Conservation (phyloP, 2,113 vertebrate genomes). For the Pardalotus punctatus region DNA sequence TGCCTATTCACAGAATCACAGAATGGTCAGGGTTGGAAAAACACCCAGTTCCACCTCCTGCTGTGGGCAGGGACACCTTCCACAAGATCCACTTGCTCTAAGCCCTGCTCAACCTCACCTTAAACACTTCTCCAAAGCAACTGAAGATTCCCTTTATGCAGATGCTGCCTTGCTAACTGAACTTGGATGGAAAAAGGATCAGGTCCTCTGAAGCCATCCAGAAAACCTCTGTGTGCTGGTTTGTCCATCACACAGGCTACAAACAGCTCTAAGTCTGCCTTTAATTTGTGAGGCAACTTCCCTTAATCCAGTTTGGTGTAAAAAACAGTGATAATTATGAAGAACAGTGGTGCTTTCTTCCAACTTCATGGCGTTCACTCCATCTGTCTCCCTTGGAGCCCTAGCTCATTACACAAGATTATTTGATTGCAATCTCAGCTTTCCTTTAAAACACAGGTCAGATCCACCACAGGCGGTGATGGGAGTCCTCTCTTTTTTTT, state of each 20-base stretch:
- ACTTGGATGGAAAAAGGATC: not conserved
- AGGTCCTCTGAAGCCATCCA: not conserved
- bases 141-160: not conserved
- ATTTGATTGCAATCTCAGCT: not conserved
- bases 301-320: not conserved
- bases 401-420: not conserved
- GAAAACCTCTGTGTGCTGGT: rapidly evolving
- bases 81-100: not conserved
- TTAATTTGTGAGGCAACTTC: not conserved
- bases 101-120: not conserved
- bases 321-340: not conserved
- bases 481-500: not conserved
- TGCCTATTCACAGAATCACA: not conserved
- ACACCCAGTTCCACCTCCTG: not conserved
- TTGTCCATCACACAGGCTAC: not conserved
- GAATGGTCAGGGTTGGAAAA: not conserved
- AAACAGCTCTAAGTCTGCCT: not conserved
- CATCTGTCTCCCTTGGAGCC: rapidly evolving
- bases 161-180: not conserved
- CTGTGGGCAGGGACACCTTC: not conserved
- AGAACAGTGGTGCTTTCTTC: not conserved
- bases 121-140: not conserved
- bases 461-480: not conserved
- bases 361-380: not conserved
- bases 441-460: not conserved